Evolutionary conservation across 2,113 vertebrate species (phyloP).

Genomic region (Pachypanchax playfairii): DNA sequence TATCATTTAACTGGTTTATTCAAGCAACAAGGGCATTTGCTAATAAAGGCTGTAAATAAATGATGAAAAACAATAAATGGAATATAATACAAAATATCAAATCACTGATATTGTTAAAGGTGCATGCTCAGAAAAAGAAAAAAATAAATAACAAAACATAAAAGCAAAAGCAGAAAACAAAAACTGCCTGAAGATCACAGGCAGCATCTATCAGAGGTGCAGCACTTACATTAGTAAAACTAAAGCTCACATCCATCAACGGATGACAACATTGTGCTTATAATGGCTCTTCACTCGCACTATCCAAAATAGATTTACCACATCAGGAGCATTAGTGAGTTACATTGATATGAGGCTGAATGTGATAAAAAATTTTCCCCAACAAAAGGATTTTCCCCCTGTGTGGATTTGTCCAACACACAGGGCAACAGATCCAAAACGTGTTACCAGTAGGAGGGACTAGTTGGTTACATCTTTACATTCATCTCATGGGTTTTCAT

Average conservation of each 20-base stretch:
- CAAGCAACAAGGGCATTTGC: not conserved
- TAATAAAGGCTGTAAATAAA: not conserved
- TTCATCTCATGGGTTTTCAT: no score
- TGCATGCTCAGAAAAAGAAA: not conserved
- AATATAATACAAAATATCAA: not conserved
- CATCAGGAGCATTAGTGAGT: not conserved
- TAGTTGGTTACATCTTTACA: no score
- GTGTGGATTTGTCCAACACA: no score
- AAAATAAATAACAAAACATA: not conserved
- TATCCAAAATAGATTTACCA: not conserved
- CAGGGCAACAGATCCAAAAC: no score
- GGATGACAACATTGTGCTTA: not conserved
- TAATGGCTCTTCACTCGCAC: not conserved
- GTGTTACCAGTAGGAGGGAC: no score
- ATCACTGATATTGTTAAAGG: not conserved
- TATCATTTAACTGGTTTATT: not conserved
- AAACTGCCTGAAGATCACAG: not conserved
- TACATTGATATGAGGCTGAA: not conserved
- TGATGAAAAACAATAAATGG: not conserved
- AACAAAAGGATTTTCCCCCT: not conserved
- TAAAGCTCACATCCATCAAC: not conserved
- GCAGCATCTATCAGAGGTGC: not conserved
- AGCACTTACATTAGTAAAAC: not conserved
- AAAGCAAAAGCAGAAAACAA: constrained; percentile 1
- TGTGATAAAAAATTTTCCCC: not conserved